A percentile compares a stretch with the other conserved stretches of the same genome.
Conservation (phyloP, 2,797 vertebrate genomes). For the Antrozous pallidus region DNA sequence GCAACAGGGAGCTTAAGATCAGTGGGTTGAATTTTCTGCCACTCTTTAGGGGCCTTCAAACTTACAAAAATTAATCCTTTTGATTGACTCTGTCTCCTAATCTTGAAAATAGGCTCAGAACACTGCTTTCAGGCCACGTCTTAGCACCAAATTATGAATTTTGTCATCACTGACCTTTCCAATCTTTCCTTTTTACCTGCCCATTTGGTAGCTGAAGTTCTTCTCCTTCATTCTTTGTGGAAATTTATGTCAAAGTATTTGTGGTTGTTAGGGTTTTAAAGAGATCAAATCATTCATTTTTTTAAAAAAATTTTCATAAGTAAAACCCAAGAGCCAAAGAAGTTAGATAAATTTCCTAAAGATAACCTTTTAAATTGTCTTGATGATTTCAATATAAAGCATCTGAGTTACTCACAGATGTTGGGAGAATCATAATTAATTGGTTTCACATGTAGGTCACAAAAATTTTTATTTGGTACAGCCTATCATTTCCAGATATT, state of each 20-base stretch:
- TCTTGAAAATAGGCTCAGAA: constrained; percentile 74
- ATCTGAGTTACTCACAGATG: neutral
- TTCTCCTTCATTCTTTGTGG: constrained; percentile 19
- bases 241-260: constrained; percentile 60
- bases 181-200: constrained; percentile 56
- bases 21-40: constrained; percentile 69
- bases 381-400: constrained; percentile 36
- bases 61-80: constrained; percentile 76
- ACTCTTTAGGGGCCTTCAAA: constrained; percentile 61
- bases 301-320: constrained; percentile 55
- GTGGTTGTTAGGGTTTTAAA: constrained; percentile 57
- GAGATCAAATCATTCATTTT: constrained; percentile 51
- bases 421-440: neutral
- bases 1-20: constrained; percentile 68
- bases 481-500: neutral
- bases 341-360: constrained; percentile 24
- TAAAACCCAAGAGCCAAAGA: constrained; percentile 39
- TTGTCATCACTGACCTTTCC: constrained; percentile 69
- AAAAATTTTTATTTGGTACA: neutral
- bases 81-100: constrained; percentile 71
- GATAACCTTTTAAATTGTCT: constrained; percentile 45
- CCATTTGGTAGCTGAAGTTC: constrained; percentile 58
- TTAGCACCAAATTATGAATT: constrained; percentile 71
- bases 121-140: constrained; percentile 55
- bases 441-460: neutral